Percentiles rank a stretch among this genome's conserved stretches.
Evolutionary conservation across 2,888 invertebrate genomes (phyloP).

Genomic region (Mermis nigrescens): DNA sequence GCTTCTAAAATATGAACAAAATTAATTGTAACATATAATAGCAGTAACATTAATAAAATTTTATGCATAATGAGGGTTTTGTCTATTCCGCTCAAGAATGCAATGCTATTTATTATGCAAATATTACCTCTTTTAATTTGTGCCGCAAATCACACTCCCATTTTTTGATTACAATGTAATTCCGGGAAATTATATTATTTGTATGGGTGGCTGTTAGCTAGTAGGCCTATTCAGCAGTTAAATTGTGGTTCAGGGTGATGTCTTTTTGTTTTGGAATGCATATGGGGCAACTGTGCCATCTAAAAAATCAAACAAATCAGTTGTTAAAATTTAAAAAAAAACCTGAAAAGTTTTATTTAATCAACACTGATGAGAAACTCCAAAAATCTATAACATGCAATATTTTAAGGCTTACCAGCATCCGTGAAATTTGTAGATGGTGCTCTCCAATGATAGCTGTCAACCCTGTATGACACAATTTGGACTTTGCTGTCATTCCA

Average conservation of each 20-base stretch:
- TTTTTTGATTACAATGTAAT: conserved; percentile 15
- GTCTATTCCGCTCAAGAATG: too few species aligned
- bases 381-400: too few species aligned
- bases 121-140: too few species aligned
- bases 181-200: not conserved
- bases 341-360: too few species aligned
- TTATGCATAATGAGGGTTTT: too few species aligned
- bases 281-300: not conserved
- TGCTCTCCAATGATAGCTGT: not conserved
- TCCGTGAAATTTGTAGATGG: not conserved
- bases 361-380: too few species aligned
- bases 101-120: not conserved
- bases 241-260: not conserved
- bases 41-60: too few species aligned
- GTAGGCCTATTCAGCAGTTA: not conserved
- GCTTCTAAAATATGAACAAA: conserved; percentile 10
- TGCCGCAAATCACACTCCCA: conserved; percentile 23
- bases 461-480: not conserved
- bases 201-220: not conserved
- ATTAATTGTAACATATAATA: conserved; percentile 9
- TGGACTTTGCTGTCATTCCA: not conserved
- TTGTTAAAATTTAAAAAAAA: too few species aligned
- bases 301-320: too few species aligned
- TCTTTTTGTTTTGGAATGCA: not conserved
- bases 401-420: not conserved